A percentile compares a stretch with the other conserved stretches of the same genome.
These are phyloP conservation scores for human DNA, from an alignment of 2,113 vertebrate genomes.

Conservation along the genomic window GRCh38 chr7:129466501-129467000, in stretches of 20 bases:
- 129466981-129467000: slow-evolving; percentile 4
- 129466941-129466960: not conserved
- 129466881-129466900: not conserved
- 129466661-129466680: not conserved
- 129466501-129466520: slow-evolving; percentile 1
- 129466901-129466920: not conserved
- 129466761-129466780: slow-evolving; percentile 1
- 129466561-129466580: not conserved
- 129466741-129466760: not conserved
- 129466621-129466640: not conserved
- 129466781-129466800: not conserved
- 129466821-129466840: not conserved
- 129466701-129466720: not conserved
- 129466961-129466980: slow-evolving; percentile 54
- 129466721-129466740: not conserved
- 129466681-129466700: not conserved
- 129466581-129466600: not conserved
- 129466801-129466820: too few relatives aligned
- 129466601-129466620: not conserved
- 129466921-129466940: not conserved
- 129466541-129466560: not conserved
- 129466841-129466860: not conserved
- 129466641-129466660: not conserved
- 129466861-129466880: not conserved
- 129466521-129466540: not conserved